Base-by-base conservation (phyloP, 2,797 vertebrate species). In the Ciconia nigra region DNA sequence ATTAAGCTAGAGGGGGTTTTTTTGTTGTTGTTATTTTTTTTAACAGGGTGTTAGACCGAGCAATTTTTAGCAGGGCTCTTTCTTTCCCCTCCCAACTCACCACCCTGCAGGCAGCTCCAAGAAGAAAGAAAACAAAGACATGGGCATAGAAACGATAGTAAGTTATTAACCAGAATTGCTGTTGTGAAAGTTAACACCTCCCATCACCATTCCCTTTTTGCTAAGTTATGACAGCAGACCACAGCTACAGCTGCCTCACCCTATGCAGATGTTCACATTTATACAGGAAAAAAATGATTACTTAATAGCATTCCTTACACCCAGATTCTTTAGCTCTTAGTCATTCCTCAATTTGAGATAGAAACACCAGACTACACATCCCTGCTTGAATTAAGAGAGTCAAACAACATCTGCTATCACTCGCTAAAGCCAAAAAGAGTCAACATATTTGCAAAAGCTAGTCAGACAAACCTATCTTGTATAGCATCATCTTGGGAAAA, bases 221-320 rank as follows among this genome's bases (percentile, higher is more conserved):
- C 25, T 55, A 51, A 73, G 42, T 18, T 18, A 70, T 1, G 6
- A 63, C 29, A 87, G 61, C 71, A 74, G 49, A 73, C 24, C 22
- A 71, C 4, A 4, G 55, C 62, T 51, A 72, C 77, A 95, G 61
- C 69, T 92, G 87, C 73, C 79, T 96, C 84, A 72, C 58, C 69
- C 87, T 28, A 15, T 81, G 87, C 86, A 96, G 76, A 93, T 78
- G 87, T 88, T 95, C 79, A 26, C 35, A 92, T 78, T 87, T n/a
- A 80, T 19, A 78, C 10, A 52, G 51, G 33, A 65, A 71, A 92
- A 87, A 87, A 47, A 71, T 7, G 0, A 91, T 92, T 92, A 87
- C 65, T 81, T 88, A 86, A 83, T 42, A 90, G 49, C 37, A 90
- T 91, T 94, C 69, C 76, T 90, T 83, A 86, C 62, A 59, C 33